Conservation (phyloP, 2,888 invertebrate species). For the Allacma fusca region DNA sequence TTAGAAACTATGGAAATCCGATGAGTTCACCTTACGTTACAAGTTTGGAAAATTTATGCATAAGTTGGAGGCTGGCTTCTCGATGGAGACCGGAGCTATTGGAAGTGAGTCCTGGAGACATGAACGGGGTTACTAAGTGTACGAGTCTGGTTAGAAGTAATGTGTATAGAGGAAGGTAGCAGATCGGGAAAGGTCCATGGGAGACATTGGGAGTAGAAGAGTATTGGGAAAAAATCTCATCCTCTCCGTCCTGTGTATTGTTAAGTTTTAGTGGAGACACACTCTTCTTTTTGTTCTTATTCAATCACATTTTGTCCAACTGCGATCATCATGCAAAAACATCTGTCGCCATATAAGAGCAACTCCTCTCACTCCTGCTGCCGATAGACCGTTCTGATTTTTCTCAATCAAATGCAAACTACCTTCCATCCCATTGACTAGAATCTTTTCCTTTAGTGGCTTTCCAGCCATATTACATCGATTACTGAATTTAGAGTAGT, state of each 20-base stretch:
- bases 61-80: no score
- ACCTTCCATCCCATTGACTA: conserved; percentile 35
- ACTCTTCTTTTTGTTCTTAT: conserved; percentile 46
- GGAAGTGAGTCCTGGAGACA: no score
- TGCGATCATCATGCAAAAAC: conserved; percentile 55
- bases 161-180: no score
- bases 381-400: conserved; percentile 42
- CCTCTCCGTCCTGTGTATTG: background rate
- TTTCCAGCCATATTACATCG: conserved; percentile 34
- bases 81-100: no score
- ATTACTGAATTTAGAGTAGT: conserved; percentile 44
- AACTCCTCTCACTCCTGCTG: conserved; percentile 17
- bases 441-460: conserved; percentile 38
- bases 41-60: background rate
- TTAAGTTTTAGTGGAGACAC: conserved; percentile 27
- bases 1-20: background rate
- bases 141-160: no score
- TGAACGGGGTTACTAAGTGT: no score
- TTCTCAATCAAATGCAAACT: conserved; percentile 57
- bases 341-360: conserved; percentile 50
- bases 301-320: conserved; percentile 55
- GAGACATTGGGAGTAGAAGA: background rate
- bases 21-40: background rate
- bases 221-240: background rate
- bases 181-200: no score